These are phyloP conservation scores for Eubasilissa splendida DNA, from an alignment of 2,888 invertebrate genomes.

Conservation along the genomic window DNA sequence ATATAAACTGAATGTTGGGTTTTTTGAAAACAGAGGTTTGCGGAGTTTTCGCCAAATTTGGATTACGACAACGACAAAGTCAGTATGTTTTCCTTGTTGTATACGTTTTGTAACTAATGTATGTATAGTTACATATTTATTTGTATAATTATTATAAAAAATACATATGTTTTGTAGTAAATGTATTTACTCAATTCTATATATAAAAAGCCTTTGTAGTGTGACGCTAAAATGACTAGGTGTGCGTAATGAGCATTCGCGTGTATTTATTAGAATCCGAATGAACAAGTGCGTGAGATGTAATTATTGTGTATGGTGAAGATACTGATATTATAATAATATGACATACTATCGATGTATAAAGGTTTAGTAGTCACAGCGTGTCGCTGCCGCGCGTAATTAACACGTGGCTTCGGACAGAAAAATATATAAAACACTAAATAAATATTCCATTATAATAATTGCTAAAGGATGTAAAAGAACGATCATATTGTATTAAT, in stretches of 20 bases:
- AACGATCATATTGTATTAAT: no score
- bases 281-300: neutral
- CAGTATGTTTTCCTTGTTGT: constrained; percentile 45
- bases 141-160: constrained; percentile 34
- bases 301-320: constrained; percentile 3
- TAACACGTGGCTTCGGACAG: constrained; percentile 17
- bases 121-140: constrained; percentile 48
- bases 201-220: constrained; percentile 36
- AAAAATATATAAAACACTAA: constrained; percentile 17
- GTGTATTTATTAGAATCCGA: neutral
- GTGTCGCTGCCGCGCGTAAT: constrained; percentile 25
- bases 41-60: constrained; percentile 37
- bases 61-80: constrained; percentile 45
- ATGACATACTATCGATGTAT: constrained; percentile 23
- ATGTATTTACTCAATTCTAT: constrained; percentile 48
- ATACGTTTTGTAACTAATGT: constrained; percentile 52
- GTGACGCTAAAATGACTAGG: constrained; percentile 39
- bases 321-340: constrained; percentile 14
- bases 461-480: constrained; percentile 33
- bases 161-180: constrained; percentile 41
- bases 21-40: constrained; percentile 19
- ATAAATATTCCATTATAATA: constrained; percentile 38
- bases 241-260: neutral
- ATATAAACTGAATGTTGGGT: constrained; percentile 24
- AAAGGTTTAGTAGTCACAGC: constrained; percentile 16